Base-by-base conservation (phyloP, 2,113 vertebrate genomes). In the Myiozetetes cayanensis region DNA sequence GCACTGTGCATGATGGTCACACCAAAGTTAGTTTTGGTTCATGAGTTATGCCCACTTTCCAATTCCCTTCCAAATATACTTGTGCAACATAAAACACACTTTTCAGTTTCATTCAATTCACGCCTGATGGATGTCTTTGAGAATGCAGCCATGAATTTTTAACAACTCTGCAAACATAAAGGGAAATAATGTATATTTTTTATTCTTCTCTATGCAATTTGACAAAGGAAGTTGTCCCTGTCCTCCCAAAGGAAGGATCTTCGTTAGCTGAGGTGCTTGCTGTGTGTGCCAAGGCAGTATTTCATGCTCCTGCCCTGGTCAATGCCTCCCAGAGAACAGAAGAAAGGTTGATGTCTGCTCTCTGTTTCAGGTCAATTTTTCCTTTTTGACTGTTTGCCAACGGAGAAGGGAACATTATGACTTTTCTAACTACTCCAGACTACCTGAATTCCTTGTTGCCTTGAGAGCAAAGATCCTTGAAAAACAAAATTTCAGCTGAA, bases 81-180 rank as follows among this genome's bases (percentile, higher is more conserved):
- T 8, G 8, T n/a, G 58, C 44, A 79, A 76, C 2, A 30, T 83
- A 88, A 95, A 78, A 49, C 23, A 68, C 14, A 18, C n/a, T 90
- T 92, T 79, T 43, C 44, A 41, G 76, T 74, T 93, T 91, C 47
- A 22, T 85, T 87, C 59, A 80, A 8, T 77, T 80, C 28, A n/a
- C 22, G 52, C 15, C 28, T 77, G 65, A 87, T 73, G 5, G 68
- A 91, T 71, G 87, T 87, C n/a, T 86, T 89, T 18, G 47, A 79
- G 67, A 95, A 94, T 8, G 10, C 14, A 35, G 4, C 22, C 11
- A 75, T 79, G 58, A 87, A 85, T 90, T 90, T 96, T 96, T 88
- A 94, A 80, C 33, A 91, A 27, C 62, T 92, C 44, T 87, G 35
- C 50, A 92, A 85, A 82, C 17, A 53, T 37, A 46, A 87, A 92